Base-by-base conservation (phyloP, 2,888 invertebrate genomes). In the Miltochrista miniata region DNA sequence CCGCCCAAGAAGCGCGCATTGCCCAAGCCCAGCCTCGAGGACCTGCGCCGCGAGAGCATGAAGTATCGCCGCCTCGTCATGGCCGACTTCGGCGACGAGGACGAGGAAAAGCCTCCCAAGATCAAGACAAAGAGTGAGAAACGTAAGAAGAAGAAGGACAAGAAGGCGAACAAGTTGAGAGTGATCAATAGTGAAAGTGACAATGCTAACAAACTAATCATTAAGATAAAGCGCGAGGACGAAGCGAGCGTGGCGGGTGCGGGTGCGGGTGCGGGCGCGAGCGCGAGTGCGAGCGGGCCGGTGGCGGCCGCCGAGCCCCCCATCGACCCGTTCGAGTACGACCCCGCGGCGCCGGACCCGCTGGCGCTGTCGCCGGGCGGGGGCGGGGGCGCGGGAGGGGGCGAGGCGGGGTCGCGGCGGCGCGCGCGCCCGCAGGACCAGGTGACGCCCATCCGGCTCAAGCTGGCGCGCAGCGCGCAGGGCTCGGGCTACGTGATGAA, bases 1-100 rank as follows among this genome's bases (percentile, higher is more conserved):
- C 97, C 97, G 43, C 97, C 97, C 1, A 97, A 97, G 85, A 97
- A 97, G 77, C 94, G 97, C 12, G 80, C 95, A 24, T 51, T 70
- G 18, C 91, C 93, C 43, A 65, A 54, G 56, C 96, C 96, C 0
- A 95, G 95, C 56, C 93, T 97, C 60, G 96, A 97, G 81, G 96
- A 97, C 73, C 84, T 97, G 43, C 95, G 95, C 58, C 93, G 96
- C 1, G 96, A 97, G 71, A 96, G 96, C 68, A 97, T 97, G 97
- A 97, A 96, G 76, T 97, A 94, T 82, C 93, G 97, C 12, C 94
- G 95, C 59, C 94, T 93, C 92, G 95, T 97, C 2, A 96, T 96
- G 96, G 96, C 96, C 4, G 95, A 95, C 72, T 96, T 97, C 73
- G 95, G 95, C 54, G 95, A 94, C 4, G 31, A 31, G 5, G 51